Evolutionary conservation across 2,113 vertebrate genomes (phyloP).

Genomic region (Plecturocebus donacophilus): DNA sequence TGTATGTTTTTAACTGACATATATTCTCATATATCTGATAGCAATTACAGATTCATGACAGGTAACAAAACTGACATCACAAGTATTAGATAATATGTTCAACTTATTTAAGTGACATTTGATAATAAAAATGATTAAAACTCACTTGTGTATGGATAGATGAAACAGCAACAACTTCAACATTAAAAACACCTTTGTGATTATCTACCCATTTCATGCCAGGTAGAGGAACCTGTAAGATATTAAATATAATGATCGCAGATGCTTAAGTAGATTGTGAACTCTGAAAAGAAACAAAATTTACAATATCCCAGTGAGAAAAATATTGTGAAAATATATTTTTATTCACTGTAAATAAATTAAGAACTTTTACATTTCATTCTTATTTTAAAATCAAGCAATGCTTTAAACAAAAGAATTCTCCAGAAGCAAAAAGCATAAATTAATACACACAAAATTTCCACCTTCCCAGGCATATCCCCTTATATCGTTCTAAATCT

Average conservation of each 20-base stretch:
- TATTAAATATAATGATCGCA: constrained; percentile 21
- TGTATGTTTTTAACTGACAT: background rate
- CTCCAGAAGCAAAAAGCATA: background rate
- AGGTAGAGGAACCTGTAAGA: constrained; percentile 94
- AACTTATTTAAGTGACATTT: constrained; percentile 3
- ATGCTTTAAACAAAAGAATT: constrained; percentile 11
- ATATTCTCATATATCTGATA: background rate
- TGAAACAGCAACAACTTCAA: constrained; percentile 95
- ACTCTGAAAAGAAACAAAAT: constrained; percentile 1
- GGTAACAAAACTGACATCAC: background rate
- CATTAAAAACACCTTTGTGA: constrained; percentile 98
- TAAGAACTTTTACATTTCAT: background rate
- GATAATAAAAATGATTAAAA: constrained; percentile 25
- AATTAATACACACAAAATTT: constrained; percentile 15
- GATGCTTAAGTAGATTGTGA: background rate
- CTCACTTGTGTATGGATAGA: constrained; percentile 94
- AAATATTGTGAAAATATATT: background rate
- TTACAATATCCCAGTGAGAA: background rate
- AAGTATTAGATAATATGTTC: constrained; percentile 5
- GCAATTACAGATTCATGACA: background rate
- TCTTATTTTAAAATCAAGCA: background rate
- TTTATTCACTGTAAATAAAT: constrained; percentile 6
- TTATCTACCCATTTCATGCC: constrained; percentile 99
- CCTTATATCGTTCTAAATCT: background rate
- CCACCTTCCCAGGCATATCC: background rate